Conservation (phyloP, 1,140 invertebrate species). For the Hycleus phaleratus region DNA sequence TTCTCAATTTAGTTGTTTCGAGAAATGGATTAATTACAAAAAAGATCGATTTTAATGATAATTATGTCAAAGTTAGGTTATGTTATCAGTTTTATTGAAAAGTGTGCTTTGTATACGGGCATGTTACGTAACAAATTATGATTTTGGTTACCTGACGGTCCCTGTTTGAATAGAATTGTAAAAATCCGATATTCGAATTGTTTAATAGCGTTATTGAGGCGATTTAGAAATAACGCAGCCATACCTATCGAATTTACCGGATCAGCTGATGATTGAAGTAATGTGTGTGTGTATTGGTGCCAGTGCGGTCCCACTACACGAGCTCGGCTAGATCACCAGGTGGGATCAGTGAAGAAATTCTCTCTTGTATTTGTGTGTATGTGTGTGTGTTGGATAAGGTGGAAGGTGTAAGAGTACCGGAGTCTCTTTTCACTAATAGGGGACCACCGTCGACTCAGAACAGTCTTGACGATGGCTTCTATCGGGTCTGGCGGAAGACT, state of each 20-base stretch:
- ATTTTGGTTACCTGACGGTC: constrained; percentile 41
- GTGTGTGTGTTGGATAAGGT: constrained; percentile 1
- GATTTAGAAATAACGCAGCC: constrained; percentile 28
- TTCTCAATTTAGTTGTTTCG: no score
- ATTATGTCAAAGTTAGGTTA: constrained; percentile 31
- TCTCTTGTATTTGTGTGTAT: constrained; percentile 7
- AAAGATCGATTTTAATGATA: no score
- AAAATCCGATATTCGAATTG: constrained; percentile 37
- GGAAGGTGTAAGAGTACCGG: background rate
- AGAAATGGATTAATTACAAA: no score
- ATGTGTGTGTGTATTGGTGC: no score
- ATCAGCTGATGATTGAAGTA: constrained; percentile 12
- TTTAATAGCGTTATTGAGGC: constrained; percentile 32
- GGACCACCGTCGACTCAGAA: constrained; percentile 40
- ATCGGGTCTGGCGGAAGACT: constrained; percentile 62
- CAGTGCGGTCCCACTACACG: no score
- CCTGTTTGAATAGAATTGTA: constrained; percentile 35
- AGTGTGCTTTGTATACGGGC: no score
- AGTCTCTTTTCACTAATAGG: constrained; percentile 9
- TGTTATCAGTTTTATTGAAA: background rate
- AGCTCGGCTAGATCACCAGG: background rate
- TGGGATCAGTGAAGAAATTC: constrained; percentile 8
- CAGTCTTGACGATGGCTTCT: constrained; percentile 68
- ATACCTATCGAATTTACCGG: constrained; percentile 8
- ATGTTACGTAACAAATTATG: constrained; percentile 30